phyloP scores from a whole-genome alignment of 2,797 vertebrate species.

The Sebastes kiyomatsui region DNA sequence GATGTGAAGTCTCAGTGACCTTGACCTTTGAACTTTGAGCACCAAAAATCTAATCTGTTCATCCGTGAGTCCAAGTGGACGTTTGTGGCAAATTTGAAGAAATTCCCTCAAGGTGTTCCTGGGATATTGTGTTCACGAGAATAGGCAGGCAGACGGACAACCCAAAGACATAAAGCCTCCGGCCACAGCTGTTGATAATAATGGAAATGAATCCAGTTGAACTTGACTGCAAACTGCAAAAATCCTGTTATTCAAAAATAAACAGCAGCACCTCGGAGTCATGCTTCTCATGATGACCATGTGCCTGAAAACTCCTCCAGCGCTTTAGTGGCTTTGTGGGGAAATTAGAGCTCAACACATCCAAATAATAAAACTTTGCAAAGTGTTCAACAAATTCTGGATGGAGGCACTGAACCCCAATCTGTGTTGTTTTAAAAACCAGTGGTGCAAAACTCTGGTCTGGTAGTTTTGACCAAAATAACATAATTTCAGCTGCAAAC shows the following conservation, averaged over 20 bases:
- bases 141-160: too few relatives aligned
- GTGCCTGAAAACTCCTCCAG: not conserved
- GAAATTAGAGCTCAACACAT: not conserved
- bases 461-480: not conserved
- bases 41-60: too few relatives aligned
- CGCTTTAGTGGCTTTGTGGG: not conserved
- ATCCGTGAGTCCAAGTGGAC: too few relatives aligned
- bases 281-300: not conserved
- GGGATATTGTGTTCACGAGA: too few relatives aligned
- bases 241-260: not conserved
- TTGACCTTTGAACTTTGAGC: too few relatives aligned
- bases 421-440: conserved; percentile 14
- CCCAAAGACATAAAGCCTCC: too few relatives aligned
- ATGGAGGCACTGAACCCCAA: not conserved
- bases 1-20: too few relatives aligned
- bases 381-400: not conserved
- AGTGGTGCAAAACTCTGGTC: not conserved
- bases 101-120: too few relatives aligned
- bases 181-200: too few relatives aligned
- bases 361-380: not conserved
- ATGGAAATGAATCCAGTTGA: not conserved
- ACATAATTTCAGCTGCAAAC: not conserved
- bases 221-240: not conserved
- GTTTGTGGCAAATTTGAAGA: not conserved
- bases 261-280: not conserved